These are phyloP conservation scores for Drosophila prosaltans DNA, from an alignment of 1,140 invertebrate genomes.

Conservation along the genomic window DNA sequence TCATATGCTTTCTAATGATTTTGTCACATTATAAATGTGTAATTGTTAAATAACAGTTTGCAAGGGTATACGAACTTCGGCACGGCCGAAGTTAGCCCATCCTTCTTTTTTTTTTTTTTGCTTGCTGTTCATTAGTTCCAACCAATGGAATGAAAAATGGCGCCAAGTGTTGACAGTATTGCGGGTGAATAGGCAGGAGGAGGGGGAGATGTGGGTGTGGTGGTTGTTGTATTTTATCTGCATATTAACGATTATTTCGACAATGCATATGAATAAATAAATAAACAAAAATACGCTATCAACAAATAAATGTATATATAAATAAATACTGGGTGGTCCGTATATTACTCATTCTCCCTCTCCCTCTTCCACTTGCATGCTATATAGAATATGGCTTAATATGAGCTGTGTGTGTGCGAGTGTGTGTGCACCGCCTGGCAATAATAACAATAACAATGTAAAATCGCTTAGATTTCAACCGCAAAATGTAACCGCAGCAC, in stretches of 20 bases:
- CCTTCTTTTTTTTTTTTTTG: slow-evolving; percentile 9
- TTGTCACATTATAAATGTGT: too few relatives aligned
- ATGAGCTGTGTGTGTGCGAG: slow-evolving; percentile 19
- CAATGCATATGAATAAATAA: slow-evolving; percentile 80
- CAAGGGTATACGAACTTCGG: too few relatives aligned
- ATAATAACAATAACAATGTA: slow-evolving; percentile 81
- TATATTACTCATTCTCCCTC: not conserved
- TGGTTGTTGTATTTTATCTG: slow-evolving; percentile 60
- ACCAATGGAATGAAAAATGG: slow-evolving; percentile 57
- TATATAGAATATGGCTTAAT: slow-evolving; percentile 5
- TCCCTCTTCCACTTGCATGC: too few relatives aligned
- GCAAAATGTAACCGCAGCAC: slow-evolving; percentile 57
- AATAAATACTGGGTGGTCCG: slow-evolving; percentile 45
- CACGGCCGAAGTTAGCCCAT: too few relatives aligned
- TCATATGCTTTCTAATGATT: too few relatives aligned
- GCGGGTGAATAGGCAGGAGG: not conserved
- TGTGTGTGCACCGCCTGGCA: slow-evolving; percentile 35
- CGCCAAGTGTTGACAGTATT: slow-evolving; percentile 53
- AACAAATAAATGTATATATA: slow-evolving; percentile 79
- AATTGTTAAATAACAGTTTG: too few relatives aligned
- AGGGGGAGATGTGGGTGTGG: not conserved
- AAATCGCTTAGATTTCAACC: slow-evolving; percentile 80
- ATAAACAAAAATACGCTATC: slow-evolving; percentile 79
- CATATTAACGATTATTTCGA: slow-evolving; percentile 80
- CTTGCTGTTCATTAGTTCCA: slow-evolving; percentile 48